These are phyloP conservation scores for Neostethus bicornis DNA, from an alignment of 2,797 vertebrate species.

Conservation along the genomic window DNA sequence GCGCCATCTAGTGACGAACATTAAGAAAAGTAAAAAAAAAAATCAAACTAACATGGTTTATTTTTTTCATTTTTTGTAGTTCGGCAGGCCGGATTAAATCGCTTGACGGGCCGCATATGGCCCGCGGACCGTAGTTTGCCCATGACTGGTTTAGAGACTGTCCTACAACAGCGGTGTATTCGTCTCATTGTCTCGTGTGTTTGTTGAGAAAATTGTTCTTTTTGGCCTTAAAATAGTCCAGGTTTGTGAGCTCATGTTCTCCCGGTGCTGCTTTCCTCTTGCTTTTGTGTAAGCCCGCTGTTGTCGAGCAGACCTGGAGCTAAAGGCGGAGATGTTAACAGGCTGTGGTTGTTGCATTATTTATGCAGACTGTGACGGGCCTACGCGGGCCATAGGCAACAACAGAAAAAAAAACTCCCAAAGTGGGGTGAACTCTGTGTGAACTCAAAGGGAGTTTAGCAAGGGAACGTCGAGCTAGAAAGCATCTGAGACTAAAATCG, in stretches of 20 bases:
- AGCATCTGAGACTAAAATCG: conserved; percentile 18
- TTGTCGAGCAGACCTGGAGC: conserved; percentile 43
- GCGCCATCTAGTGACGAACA: too few relatives aligned
- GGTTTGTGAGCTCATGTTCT: conserved; percentile 28
- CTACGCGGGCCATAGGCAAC: conserved; percentile 56
- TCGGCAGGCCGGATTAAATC: too few relatives aligned
- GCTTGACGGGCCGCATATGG: too few relatives aligned
- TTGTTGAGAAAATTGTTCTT: neutral
- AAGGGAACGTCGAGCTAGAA: conserved; percentile 25
- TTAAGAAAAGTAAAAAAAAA: too few relatives aligned
- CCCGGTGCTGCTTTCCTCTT: conserved; percentile 25
- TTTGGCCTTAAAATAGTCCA: conserved; percentile 19
- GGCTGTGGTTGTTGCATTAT: conserved; percentile 67
- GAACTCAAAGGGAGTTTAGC: conserved; percentile 55
- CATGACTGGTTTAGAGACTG: too few relatives aligned
- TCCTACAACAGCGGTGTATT: conserved; percentile 17
- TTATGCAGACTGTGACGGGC: conserved; percentile 62
- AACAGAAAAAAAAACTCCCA: conserved; percentile 49
- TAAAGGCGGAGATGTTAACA: conserved; percentile 57
- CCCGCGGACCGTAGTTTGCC: too few relatives aligned
- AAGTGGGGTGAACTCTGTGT: conserved; percentile 62
- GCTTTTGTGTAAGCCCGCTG: conserved; percentile 37
- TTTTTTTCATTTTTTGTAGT: too few relatives aligned
- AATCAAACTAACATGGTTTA: too few relatives aligned
- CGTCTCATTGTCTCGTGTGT: conserved; percentile 10